Evolutionary conservation across 2,797 vertebrate genomes (phyloP), one percentile per base, ranked within the genome.

Genomic region (Xenops minutus): DNA sequence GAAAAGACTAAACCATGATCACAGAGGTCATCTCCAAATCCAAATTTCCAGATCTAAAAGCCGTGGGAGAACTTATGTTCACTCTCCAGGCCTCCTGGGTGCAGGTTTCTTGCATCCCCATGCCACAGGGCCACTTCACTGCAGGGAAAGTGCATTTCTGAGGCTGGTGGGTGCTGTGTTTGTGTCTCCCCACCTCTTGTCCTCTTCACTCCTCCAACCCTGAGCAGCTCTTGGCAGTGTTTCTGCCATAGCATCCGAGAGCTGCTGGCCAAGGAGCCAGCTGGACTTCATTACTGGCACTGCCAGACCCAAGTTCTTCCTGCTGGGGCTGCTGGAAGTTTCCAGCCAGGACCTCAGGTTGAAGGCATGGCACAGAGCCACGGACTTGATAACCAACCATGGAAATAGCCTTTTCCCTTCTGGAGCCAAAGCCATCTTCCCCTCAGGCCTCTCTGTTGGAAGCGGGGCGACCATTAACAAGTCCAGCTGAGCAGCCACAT

Each of bases 401-500:
- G 94, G 88, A 92, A 92, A 92, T 56, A 79, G 48, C 21, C 12
- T 0, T 59, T 78, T 89, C 78, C 79, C 91, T 95, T 86, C 76
- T 95, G 94, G 51, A 88, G 66, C 75, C 79, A 91, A 69, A 81
- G 51, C 79, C 76, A 46, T 89, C 69, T 69, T 81, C 74, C 89
- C 92, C 82, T 92, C 73, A 63, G 82, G 87, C 68, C 62, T 91
- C 93, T 63, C 92, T 90, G 89, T 63, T 90, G 93, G 93, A 91
- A 88, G 74, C 1, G 0, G 85, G 46, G 63, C 0, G 1, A 32
- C 88, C 91, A 84, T 89, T 92, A 94, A 32, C 66, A 44, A 61
- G 66, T 55, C 78, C 88, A 92, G 82, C 92, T 91, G 95, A 96
- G 87, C 95, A 92, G 80, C 91, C 94, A 93, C 94, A 96, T 96